These are phyloP conservation scores for Junonia oenone DNA, from an alignment of 2,888 invertebrate species.

Conservation along the genomic window DNA sequence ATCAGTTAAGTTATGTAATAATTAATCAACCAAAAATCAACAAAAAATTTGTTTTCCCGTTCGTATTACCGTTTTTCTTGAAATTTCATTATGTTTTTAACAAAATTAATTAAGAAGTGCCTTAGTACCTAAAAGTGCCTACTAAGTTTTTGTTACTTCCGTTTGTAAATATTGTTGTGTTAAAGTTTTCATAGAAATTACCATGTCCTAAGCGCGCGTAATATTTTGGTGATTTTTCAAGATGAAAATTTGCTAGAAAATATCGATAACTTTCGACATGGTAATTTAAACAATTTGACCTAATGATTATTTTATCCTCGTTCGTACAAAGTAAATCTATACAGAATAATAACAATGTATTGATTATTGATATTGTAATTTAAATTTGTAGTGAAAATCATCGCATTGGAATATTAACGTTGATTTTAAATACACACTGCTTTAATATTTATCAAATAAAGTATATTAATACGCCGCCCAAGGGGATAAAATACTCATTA, in stretches of 20 bases:
- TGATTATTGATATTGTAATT: constrained; percentile 3
- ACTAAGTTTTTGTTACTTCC: constrained; percentile 30
- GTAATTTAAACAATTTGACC: constrained; percentile 20
- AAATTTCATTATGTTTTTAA: background rate
- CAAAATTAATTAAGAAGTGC: constrained; percentile 43
- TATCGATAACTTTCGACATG: constrained; percentile 8
- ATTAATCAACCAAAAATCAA: background rate
- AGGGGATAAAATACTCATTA: constrained; percentile 63
- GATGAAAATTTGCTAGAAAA: background rate
- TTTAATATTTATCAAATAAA: constrained; percentile 30
- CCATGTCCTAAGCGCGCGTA: background rate
- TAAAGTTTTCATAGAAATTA: constrained; percentile 10
- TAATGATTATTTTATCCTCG: constrained; percentile 51
- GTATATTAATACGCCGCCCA: constrained; percentile 29
- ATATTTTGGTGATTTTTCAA: background rate
- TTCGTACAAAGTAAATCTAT: background rate
- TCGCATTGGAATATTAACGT: constrained; percentile 1
- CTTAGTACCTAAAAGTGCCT: constrained; percentile 61
- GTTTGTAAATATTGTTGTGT: constrained; percentile 19
- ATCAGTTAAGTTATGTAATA: constrained; percentile 27
- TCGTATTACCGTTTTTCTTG: background rate
- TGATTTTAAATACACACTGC: constrained; percentile 28
- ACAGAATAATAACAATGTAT: background rate
- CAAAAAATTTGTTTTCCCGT: background rate
- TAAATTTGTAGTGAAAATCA: constrained; percentile 14